Evolutionary conservation across 2,113 vertebrate species (phyloP), one percentile per base, ranked within the genome.

Genomic region (Neomonachus schauinslandi): DNA sequence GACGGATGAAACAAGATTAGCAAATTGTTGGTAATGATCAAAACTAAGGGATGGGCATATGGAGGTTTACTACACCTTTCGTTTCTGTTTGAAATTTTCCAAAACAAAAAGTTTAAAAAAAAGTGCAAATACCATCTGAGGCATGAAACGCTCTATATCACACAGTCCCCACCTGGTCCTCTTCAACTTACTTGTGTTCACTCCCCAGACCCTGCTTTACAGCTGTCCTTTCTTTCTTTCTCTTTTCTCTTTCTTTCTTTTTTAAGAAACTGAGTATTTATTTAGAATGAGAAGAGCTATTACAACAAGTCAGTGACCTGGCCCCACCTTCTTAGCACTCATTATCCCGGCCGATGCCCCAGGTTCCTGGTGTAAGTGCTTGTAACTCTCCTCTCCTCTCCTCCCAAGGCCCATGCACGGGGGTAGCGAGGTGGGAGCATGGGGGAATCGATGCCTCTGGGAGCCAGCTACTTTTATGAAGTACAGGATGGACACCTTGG

Each of bases 381-480:
- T 16, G 7, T 7, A 51, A 49, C 33, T 61, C n/a, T 77, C 1
- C 72, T 74, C 72, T 13, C 26, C 42, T 76, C 74, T 49, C 74
- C 3, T 76, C 31, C 61, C 79, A 74, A 33, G 55, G 24, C 33
- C 33, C 53, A 26, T 0, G 1, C 1, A 0, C 0, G 10, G 21
- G 18, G 5, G 12, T 12, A 1, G 5, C 21, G 7, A 22, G 55
- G 26, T 85, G 12, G 28, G 42, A 42, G 5, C 7, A 82, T 42
- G 19, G 0, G n/a, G 15, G n/a, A 19, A 12, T 51, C n/a, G 33
- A n/a, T 14, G 24, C 5, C 28, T 33, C 22, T 19, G 49, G 85
- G 19, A 92, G 63, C 31, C 77, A 42, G 57, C 24, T 19, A 16
- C 19, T 13, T 16, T 57, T 31, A 83, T 77, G 82, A 28, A 16